These are phyloP conservation scores for Porites cylindrica DNA, from an alignment of 92 coral and sea anemone genomes.

Conservation along the genomic window DNA sequence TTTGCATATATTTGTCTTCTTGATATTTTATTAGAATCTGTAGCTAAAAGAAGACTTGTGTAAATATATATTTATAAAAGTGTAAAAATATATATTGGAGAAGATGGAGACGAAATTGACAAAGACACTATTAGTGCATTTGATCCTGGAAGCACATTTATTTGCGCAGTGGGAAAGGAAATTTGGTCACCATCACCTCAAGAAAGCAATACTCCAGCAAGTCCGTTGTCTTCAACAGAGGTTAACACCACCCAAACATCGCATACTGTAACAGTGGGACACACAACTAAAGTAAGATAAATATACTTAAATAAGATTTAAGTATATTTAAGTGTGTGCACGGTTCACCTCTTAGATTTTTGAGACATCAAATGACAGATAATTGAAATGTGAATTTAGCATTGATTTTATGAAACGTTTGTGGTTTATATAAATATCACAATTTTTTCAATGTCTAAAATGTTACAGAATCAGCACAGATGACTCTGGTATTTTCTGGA, in stretches of 20 bases:
- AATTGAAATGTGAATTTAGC: slow-evolving; percentile 17
- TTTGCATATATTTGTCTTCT: no score
- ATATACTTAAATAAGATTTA: no score
- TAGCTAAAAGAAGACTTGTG: slow-evolving; percentile 71
- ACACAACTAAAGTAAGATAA: slow-evolving; percentile 30
- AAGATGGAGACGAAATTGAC: slow-evolving; percentile 74
- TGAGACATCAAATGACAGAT: slow-evolving; percentile 13
- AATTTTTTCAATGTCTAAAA: neutral
- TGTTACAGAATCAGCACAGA: slow-evolving; percentile 35
- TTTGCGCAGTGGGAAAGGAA: slow-evolving; percentile 56
- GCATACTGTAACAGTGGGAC: slow-evolving; percentile 27
- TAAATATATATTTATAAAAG: slow-evolving; percentile 38
- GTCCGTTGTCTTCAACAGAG: slow-evolving; percentile 39
- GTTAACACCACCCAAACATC: slow-evolving; percentile 32
- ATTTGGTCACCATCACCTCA: slow-evolving; percentile 55
- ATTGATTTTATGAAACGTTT: slow-evolving; percentile 1
- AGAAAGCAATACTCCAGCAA: slow-evolving; percentile 35
- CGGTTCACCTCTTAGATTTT: slow-evolving; percentile 15
- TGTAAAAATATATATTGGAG: slow-evolving; percentile 57
- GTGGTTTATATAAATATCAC: slow-evolving; percentile 4
- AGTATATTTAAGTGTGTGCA: slow-evolving; percentile 15
- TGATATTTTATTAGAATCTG: slow-evolving; percentile 1
- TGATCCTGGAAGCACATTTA: slow-evolving; percentile 64
- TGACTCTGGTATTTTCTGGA: slow-evolving; percentile 39
- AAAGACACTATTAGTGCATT: slow-evolving; percentile 67